A percentile compares a stretch with the other conserved stretches of the same genome.
Evolutionary conservation across 2,797 vertebrate genomes (phyloP).

Genomic region (Sebastes glaucus): DNA sequence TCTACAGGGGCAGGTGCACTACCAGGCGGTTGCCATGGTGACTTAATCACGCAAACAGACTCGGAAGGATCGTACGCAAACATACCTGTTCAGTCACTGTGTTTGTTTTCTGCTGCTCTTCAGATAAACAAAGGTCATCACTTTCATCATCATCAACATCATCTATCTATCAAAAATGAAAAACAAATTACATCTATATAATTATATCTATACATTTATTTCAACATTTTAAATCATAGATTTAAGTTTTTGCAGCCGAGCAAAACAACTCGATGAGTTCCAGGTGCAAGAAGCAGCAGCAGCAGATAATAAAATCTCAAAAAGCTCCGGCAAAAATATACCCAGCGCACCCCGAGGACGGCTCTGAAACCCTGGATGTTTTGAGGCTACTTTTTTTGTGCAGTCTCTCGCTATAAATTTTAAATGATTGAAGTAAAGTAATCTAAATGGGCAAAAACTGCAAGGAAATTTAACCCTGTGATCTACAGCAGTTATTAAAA

Average conservation of each 20-base stretch:
- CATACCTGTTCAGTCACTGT: background rate
- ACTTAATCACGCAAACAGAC: background rate
- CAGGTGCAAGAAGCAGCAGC: slow-evolving; percentile 8
- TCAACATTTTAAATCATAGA: background rate
- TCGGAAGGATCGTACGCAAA: background rate
- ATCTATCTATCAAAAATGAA: background rate
- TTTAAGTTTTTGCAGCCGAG: background rate
- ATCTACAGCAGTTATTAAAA: background rate
- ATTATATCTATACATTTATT: background rate
- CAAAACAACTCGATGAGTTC: background rate
- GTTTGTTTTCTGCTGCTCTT: slow-evolving; percentile 16
- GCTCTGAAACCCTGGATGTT: slow-evolving; percentile 28
- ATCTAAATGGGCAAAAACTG: background rate
- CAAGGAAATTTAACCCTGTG: background rate
- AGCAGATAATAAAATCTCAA: slow-evolving; percentile 32
- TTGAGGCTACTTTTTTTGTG: slow-evolving; percentile 36
- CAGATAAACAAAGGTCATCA: background rate
- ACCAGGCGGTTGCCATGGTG: slow-evolving; percentile 6
- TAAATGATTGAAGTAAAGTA: slow-evolving; percentile 1
- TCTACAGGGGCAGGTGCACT: background rate
- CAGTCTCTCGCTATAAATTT: slow-evolving; percentile 36
- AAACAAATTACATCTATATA: background rate
- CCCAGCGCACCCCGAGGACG: slow-evolving; percentile 6
- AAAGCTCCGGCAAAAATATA: slow-evolving; percentile 6
- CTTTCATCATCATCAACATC: background rate